Conservation (phyloP, 2,797 vertebrate species). For the Peromyscus eremicus region DNA sequence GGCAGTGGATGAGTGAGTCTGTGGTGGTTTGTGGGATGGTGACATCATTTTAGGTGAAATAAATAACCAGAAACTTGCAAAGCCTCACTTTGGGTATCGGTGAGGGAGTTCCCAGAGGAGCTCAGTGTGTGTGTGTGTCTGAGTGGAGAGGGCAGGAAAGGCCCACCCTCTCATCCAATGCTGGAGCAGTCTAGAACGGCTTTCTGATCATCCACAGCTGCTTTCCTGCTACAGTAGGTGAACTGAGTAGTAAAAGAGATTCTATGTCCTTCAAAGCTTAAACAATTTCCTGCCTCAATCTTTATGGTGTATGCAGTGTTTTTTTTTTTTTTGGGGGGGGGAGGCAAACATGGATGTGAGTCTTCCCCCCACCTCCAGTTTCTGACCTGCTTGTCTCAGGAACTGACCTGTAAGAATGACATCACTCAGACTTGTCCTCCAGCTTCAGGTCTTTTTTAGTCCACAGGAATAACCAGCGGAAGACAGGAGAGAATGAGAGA, state of each 20-base stretch:
- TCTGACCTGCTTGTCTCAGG: neutral
- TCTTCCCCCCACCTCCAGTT: neutral
- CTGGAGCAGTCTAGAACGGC: neutral
- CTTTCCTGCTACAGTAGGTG: neutral
- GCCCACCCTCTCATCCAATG: neutral
- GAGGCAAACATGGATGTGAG: neutral
- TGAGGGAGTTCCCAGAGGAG: neutral
- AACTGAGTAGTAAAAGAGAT: neutral
- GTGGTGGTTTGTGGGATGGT: neutral
- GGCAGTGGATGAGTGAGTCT: neutral
- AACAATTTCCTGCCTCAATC: neutral
- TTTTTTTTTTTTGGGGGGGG: neutral
- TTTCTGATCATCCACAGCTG: neutral
- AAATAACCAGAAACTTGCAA: neutral
- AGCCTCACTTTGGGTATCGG: neutral
- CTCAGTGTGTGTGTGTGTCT: neutral
- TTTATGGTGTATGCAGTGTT: neutral
- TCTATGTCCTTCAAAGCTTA: neutral
- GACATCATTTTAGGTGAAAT: neutral
- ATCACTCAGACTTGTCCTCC: neutral
- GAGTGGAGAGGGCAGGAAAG: neutral
- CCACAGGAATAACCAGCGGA: neutral
- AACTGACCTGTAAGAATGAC: neutral
- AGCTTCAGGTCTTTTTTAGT: conserved; percentile 15
- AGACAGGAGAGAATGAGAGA: neutral